Percentiles rank a stretch among this genome's conserved stretches.
Conservation (phyloP, 37 sponge, comb jelly and placozoan genomes). For the Agelas oroides region DNA sequence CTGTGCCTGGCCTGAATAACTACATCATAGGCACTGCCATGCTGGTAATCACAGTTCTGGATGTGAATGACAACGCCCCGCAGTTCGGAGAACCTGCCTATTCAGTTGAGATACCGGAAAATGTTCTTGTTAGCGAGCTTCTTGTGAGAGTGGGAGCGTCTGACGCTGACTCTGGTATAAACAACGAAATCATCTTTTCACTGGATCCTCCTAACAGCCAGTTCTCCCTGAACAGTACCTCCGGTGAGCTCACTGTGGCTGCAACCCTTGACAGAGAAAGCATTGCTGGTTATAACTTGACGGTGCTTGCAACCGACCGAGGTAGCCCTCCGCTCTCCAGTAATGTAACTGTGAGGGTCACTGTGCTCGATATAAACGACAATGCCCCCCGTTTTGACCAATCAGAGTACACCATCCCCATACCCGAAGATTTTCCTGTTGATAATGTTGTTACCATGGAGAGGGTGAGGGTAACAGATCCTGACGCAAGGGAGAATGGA, state of each 20-base stretch:
- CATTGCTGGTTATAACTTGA: conserved; percentile 6
- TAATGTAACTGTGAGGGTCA: conserved; percentile 32
- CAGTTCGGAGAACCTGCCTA: conserved; percentile 21
- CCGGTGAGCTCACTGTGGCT: conserved; percentile 27
- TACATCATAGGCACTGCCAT: conserved; percentile 27
- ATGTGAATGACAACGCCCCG: conserved; percentile 75
- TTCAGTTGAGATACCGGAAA: conserved; percentile 22
- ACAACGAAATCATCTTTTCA: conserved; percentile 9
- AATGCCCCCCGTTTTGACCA: conserved; percentile 55
- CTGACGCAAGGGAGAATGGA: conserved; percentile 60
- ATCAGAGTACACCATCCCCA: conserved; percentile 5
- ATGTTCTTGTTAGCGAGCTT: not conserved
- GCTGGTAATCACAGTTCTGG: conserved; percentile 46
- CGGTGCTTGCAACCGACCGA: conserved; percentile 29
- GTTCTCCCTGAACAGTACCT: conserved; percentile 28
- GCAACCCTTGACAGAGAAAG: conserved; percentile 52
- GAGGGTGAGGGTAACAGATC: conserved; percentile 27
- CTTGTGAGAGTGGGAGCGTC: conserved; percentile 30
- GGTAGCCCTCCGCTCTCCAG: conserved; percentile 39
- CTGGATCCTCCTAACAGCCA: not conserved
- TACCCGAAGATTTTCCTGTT: conserved; percentile 36
- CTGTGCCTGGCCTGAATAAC: not conserved
- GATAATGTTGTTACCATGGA: not conserved
- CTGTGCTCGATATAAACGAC: conserved; percentile 70
- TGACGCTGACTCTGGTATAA: conserved; percentile 47